Evolutionary conservation across 2,888 invertebrate species (phyloP), one percentile per base, ranked within the genome.

Genomic region (Leucozona laternaria): DNA sequence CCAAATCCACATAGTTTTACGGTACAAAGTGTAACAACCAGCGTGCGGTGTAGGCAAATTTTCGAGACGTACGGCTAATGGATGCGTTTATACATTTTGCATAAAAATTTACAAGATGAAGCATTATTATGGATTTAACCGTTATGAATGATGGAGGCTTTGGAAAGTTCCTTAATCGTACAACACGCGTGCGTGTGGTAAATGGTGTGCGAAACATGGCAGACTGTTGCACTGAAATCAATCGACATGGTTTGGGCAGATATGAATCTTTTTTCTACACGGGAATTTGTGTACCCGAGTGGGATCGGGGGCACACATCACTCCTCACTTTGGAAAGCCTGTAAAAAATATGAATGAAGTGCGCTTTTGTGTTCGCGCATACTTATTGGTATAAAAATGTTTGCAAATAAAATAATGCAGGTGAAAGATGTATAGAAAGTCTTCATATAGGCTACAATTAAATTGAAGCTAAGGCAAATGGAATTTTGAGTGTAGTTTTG

Each of bases 21-120:
- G 60, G 17, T 76, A 37, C 31, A 68, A 22, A 48, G 45, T 48
- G 20, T 31, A 48, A 48, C 20, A 31, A 31, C 7, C 31, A 20
- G 64, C 7, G 28, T n/a, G 64, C 6, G 31, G 70, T 71, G 75
- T 58, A 53, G 75, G 58, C 13, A 13, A 45, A 57, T 62, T 68
- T 22, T 77, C 40, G 28, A 84, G 75, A 64, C 50, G 70, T 28
- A 50, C 45, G 43, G 43, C 70, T 84, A 84, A 84, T 84, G 79
- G 75, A 84, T 75, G 83, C 79, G 75, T 84, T 84, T 76, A 79
- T 57, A 75, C 58, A 58, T 64, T 70, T 62, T 79, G 83, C 79
- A 79, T 79, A 80, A 20, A 76, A 68, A 70, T 82, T 78, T 73
- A 73, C 57, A 50, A 71, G 34, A 17, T 58, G 55, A 37, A 13